Percentiles rank a stretch among this genome's conserved stretches.
Conservation (phyloP, 2,113 vertebrate species). For the Ophthalmotilapia sp. region DNA sequence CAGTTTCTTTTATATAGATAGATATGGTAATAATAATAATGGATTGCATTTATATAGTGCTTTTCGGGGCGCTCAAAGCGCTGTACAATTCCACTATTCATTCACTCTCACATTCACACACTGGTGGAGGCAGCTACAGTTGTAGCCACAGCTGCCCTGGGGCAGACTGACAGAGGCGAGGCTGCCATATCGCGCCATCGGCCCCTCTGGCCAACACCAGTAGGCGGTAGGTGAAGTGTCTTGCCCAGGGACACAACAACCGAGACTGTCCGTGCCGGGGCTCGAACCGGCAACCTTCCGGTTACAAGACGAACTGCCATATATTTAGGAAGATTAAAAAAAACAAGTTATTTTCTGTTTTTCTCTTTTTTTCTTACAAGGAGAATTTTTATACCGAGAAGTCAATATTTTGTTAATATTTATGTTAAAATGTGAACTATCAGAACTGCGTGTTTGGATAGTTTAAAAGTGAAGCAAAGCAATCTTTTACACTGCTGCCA, state of each 20-base stretch:
- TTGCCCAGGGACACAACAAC: not conserved
- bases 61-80: too few relatives aligned
- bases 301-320: not conserved
- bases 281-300: accelerated
- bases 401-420: not conserved
- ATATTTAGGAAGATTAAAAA: not conserved
- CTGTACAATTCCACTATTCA: too few relatives aligned
- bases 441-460: not conserved
- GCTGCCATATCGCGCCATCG: too few relatives aligned
- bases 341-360: not conserved
- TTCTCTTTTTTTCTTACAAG: not conserved
- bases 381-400: accelerated
- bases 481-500: not conserved
- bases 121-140: too few relatives aligned
- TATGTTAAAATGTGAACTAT: not conserved
- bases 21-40: not conserved
- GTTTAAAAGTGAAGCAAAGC: not conserved
- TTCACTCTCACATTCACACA: too few relatives aligned
- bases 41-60: too few relatives aligned
- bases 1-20: not conserved
- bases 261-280: accelerated
- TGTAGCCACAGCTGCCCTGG: too few relatives aligned
- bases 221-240: not conserved
- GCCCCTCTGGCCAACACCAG: not conserved
- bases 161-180: too few relatives aligned